phyloP scores from a whole-genome alignment of 2,888 invertebrate species.

The Drosophila silvestris region DNA sequence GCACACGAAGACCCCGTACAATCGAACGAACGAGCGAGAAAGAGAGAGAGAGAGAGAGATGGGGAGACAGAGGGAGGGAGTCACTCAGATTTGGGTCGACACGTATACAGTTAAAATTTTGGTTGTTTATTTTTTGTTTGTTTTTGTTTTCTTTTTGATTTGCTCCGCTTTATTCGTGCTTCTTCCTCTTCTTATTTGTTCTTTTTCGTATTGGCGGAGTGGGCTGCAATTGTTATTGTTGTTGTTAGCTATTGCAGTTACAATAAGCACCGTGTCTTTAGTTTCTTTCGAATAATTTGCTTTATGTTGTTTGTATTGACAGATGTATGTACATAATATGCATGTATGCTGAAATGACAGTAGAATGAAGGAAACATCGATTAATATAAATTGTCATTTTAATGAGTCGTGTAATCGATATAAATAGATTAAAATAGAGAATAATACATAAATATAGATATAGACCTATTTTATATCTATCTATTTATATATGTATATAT shows the following conservation, averaged over 20 bases:
- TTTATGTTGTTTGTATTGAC: constrained; percentile 8
- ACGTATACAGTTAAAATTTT: constrained; percentile 59
- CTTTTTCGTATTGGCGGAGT: constrained; percentile 23
- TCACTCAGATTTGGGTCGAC: constrained; percentile 56
- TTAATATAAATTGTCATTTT: constrained; percentile 5
- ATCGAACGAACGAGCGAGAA: constrained; percentile 6
- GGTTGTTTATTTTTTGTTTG: constrained; percentile 19
- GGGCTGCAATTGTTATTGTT: constrained; percentile 33
- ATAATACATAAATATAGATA: not conserved
- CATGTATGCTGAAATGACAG: constrained; percentile 51
- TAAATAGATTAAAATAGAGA: not conserved
- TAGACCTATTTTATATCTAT: not conserved
- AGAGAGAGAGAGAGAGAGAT: constrained; percentile 10
- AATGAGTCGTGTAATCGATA: not conserved
- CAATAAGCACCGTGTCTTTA: constrained; percentile 41
- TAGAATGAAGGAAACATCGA: constrained; percentile 8
- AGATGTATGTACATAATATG: constrained; percentile 18
- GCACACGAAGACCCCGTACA: constrained; percentile 13
- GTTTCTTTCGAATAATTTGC: constrained; percentile 14
- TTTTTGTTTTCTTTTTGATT: constrained; percentile 27
- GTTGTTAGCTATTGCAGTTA: constrained; percentile 39
- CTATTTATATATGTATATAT: not conserved
- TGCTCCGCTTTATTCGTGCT: constrained; percentile 26
- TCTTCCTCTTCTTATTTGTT: constrained; percentile 25
- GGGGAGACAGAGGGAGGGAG: constrained; percentile 17